Conservation (phyloP, 2,797 vertebrate genomes). For the Euphonia xanthogaster region DNA sequence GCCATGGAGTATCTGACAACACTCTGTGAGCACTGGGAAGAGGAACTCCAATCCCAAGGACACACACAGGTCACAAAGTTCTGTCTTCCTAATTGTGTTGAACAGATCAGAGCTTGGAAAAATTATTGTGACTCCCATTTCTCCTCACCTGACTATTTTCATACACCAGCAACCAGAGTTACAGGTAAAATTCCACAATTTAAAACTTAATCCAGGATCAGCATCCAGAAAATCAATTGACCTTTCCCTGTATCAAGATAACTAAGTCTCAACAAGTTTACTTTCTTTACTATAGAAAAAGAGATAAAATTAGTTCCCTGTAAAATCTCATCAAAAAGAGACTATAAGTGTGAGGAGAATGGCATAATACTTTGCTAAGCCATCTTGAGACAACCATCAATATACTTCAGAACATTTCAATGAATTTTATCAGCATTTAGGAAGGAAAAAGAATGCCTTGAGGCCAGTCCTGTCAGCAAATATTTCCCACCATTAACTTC, state of each 20-base stretch:
- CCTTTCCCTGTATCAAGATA: background rate
- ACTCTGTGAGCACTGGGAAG: background rate
- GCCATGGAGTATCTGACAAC: background rate
- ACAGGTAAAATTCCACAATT: background rate
- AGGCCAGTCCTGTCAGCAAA: conserved; percentile 12
- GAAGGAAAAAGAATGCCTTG: background rate
- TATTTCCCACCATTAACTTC: conserved; percentile 26
- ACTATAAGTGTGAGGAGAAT: background rate
- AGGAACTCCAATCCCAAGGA: background rate
- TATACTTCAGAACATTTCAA: conserved; percentile 1
- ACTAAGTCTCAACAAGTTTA: background rate
- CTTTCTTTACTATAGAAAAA: background rate
- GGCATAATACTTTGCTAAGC: background rate
- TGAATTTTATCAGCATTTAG: conserved; percentile 20
- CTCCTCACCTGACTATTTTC: background rate
- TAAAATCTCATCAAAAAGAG: background rate
- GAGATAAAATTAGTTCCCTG: background rate
- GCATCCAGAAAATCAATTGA: background rate
- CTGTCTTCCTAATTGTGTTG: background rate
- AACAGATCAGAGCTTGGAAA: background rate
- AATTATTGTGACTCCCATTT: background rate
- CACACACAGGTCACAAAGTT: background rate
- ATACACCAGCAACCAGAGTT: background rate
- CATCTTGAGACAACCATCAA: background rate
- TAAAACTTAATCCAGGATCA: background rate